Evolutionary conservation across 2,113 vertebrate genomes (phyloP).

Genomic region (Nesogale talazaci): DNA sequence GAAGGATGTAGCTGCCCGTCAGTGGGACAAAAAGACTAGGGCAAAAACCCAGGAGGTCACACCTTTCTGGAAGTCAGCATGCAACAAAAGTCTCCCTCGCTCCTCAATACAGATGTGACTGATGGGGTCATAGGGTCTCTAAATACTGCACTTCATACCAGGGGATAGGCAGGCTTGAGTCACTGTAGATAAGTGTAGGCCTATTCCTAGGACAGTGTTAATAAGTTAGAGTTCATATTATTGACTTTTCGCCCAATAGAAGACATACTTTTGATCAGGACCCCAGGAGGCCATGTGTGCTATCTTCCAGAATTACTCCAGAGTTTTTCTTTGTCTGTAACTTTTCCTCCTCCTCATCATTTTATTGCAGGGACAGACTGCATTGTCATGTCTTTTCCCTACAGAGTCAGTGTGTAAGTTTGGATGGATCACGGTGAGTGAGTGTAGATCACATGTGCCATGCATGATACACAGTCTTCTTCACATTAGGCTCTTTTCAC

Average conservation of each 20-base stretch:
- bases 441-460: background rate
- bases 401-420: background rate
- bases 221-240: background rate
- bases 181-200: background rate
- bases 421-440: background rate
- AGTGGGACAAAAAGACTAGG: background rate
- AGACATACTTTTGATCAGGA: background rate
- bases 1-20: background rate
- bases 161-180: background rate
- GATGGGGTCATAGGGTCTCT: background rate
- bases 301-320: background rate
- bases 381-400: background rate
- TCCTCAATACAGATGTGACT: fast-evolving
- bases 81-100: background rate
- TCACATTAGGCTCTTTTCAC: background rate
- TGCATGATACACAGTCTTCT: background rate
- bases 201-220: background rate
- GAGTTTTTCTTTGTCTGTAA: background rate
- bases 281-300: background rate
- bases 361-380: no score
- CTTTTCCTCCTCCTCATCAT: background rate
- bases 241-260: background rate
- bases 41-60: background rate
- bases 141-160: background rate
- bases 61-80: no score